These are phyloP conservation scores for Lithosia quadra DNA, from an alignment of 2,888 invertebrate genomes.

Conservation along the genomic window DNA sequence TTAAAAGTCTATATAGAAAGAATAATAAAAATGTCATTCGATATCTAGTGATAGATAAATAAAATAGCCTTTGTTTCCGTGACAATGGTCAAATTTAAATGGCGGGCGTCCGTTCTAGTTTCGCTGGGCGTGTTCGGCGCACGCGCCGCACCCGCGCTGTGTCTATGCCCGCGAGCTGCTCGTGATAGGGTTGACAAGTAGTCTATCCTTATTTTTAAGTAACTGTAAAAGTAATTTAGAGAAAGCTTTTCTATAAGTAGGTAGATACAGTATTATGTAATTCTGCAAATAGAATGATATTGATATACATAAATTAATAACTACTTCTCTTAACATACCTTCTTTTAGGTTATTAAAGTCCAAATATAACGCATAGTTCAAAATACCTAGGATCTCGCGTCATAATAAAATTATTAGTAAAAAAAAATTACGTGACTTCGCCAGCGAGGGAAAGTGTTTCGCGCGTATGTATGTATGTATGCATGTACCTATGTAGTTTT, in stretches of 20 bases:
- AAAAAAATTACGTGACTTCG: too few relatives aligned
- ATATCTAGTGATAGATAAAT: conserved; percentile 13
- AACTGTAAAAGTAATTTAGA: background rate
- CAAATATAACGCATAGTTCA: background rate
- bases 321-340: background rate
- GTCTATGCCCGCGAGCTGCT: conserved; percentile 62
- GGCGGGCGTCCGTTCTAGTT: conserved; percentile 66
- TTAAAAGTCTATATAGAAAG: background rate
- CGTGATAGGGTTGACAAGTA: conserved; percentile 46
- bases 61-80: conserved; percentile 59
- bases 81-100: conserved; percentile 75
- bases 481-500: too few relatives aligned
- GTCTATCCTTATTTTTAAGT: background rate
- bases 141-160: conserved; percentile 62
- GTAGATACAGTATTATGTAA: too few relatives aligned
- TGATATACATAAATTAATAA: background rate
- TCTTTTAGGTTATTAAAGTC: background rate
- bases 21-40: conserved; percentile 30
- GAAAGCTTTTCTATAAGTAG: too few relatives aligned
- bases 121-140: conserved; percentile 66
- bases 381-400: background rate
- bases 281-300: too few relatives aligned
- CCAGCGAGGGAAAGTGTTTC: too few relatives aligned
- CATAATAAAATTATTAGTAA: too few relatives aligned
- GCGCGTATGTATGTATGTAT: too few relatives aligned